Evolutionary conservation across 1,140 invertebrate species (phyloP), one percentile per base, ranked within the genome.

Genomic region (Drosophila ananassae): DNA sequence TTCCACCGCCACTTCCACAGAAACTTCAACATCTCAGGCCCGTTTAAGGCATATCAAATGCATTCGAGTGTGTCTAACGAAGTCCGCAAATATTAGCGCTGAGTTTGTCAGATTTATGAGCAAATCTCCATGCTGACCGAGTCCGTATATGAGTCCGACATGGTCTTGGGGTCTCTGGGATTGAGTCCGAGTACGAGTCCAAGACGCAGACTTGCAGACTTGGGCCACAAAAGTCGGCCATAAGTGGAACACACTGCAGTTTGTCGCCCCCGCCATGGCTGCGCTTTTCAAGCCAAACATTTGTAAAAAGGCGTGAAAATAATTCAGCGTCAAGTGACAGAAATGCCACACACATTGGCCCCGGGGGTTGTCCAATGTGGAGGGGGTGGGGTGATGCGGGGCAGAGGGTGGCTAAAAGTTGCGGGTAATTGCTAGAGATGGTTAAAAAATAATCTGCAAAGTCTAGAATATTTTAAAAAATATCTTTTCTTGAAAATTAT

Each of bases 221-320:
- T 73, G 76, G 76, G 77, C 77, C 78, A 41, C 52, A 57, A 71
- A 52, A 71, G 78, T 68, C 78, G 73, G 51, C 82, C 82, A 82
- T 87, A 87, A 89, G 82, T 87, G 82, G 83, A 87, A 87, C 79
- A 87, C 66, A 61, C 56, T 59, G 57, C 68, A 53, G 73, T 79
- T 60, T 80, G 56, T 89, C 83, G 83, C 83, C 83, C 83, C 83
- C 83, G 83, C 83, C 71, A 76, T 83, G 75, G 75, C 51, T 73
- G 82, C 75, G 81, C 71, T 87, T 81, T 87, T 75, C 73, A 69
- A 81, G 66, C 66, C 72, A 89, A 89, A 89, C 83, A 89, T 89
- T 89, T 89, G 83, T 89, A 89, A 89, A 89, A 89, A 89, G 84
- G 83, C 83, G 83, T 89, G 83, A 89, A 89, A 89, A 89, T 89